Evolutionary conservation across 1,140 invertebrate genomes (phyloP).

Genomic region (Drosophila neocordata): DNA sequence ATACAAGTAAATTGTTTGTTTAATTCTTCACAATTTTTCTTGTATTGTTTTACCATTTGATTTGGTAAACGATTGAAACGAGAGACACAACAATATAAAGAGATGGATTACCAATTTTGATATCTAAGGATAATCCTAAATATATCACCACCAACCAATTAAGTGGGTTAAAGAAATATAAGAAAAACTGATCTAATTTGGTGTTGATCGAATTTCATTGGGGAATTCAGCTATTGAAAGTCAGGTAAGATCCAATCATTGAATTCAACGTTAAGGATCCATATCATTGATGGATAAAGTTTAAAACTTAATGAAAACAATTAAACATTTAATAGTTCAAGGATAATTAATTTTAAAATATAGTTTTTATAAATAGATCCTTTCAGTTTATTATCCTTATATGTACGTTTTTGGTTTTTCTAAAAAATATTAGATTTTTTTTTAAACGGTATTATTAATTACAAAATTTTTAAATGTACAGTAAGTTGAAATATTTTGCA

Average conservation of each 20-base stretch:
- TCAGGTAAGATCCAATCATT: constrained; percentile 16
- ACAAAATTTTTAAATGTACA: too few species aligned
- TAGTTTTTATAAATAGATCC: too few species aligned
- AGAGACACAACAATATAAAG: background rate
- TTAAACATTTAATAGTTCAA: too few species aligned
- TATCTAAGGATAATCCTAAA: constrained; percentile 12
- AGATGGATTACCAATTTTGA: constrained; percentile 39
- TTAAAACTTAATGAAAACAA: too few species aligned
- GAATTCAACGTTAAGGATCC: too few species aligned
- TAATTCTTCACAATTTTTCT: background rate
- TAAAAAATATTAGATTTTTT: too few species aligned
- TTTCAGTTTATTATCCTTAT: too few species aligned
- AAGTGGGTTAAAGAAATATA: background rate
- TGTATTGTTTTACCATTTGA: constrained; percentile 26
- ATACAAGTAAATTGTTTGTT: constrained; percentile 9
- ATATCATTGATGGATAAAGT: too few species aligned
- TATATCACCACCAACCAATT: background rate
- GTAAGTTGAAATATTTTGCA: too few species aligned
- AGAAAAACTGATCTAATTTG: background rate
- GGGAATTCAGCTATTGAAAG: background rate
- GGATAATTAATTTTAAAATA: too few species aligned
- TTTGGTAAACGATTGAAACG: background rate
- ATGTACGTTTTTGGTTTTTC: too few species aligned
- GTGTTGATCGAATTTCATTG: background rate
- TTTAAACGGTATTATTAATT: too few species aligned